Conservation (phyloP, 2,797 vertebrate genomes). For the Austrolebias charrua region DNA sequence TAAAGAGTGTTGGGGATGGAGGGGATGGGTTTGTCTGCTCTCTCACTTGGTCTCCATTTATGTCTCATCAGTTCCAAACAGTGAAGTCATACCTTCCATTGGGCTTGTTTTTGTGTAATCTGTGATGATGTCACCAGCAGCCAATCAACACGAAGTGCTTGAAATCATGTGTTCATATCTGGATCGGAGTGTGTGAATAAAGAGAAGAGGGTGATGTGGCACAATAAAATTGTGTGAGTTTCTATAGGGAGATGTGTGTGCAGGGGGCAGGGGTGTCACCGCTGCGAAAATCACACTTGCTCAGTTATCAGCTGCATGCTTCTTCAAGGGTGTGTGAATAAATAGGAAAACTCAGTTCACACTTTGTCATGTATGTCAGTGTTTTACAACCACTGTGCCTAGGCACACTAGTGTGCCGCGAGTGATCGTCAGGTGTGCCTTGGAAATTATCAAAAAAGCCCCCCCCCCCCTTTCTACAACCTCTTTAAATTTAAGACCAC, state of each 20-base stretch:
- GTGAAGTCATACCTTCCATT: constrained; percentile 82
- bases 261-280: too few species aligned
- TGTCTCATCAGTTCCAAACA: constrained; percentile 70
- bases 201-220: constrained; percentile 40
- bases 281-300: too few species aligned
- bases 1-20: constrained; percentile 22
- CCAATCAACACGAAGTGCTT: constrained; percentile 78
- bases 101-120: constrained; percentile 74
- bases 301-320: constrained; percentile 62
- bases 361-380: neutral
- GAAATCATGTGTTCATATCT: constrained; percentile 52
- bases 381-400: too few species aligned
- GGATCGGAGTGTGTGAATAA: constrained; percentile 28
- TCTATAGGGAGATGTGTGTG: too few species aligned
- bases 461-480: too few species aligned
- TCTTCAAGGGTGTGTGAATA: constrained; percentile 37
- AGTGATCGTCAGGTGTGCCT: too few species aligned
- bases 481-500: too few species aligned
- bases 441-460: too few species aligned
- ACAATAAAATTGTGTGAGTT: too few species aligned
- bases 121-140: constrained; percentile 81
- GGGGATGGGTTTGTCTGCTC: constrained; percentile 34
- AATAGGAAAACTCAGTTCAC: neutral
- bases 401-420: too few species aligned
- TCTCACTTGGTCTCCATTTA: constrained; percentile 34